These are phyloP conservation scores for Rhegmatorhina hoffmannsi DNA, from an alignment of 2,113 vertebrate species.

Conservation along the genomic window DNA sequence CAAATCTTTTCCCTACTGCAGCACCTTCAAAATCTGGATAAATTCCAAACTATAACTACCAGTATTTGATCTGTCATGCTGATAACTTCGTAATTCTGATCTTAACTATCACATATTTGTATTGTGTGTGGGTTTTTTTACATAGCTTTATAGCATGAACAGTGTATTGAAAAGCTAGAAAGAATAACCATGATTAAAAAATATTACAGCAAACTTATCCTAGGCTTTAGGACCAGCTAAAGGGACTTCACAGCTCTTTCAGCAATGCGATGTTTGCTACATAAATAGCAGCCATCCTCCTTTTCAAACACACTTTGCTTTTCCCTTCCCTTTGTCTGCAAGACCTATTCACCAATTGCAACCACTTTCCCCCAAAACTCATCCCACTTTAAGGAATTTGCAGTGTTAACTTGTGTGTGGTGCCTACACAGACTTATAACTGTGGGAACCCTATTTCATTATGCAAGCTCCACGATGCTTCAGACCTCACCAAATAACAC, in stretches of 20 bases:
- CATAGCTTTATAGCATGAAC: neutral
- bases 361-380: neutral
- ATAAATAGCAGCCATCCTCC: neutral
- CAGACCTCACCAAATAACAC: neutral
- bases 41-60: neutral
- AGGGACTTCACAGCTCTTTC: neutral
- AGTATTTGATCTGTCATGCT: neutral
- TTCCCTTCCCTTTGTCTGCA: neutral
- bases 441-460: neutral
- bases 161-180: neutral
- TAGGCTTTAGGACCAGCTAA: neutral
- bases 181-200: neutral
- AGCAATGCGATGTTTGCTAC: neutral
- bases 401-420: neutral
- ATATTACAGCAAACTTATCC: neutral
- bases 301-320: neutral
- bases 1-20: neutral
- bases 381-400: neutral
- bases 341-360: neutral
- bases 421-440: neutral
- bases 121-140: neutral
- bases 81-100: neutral
- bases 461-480: neutral
- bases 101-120: neutral
- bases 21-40: neutral